Evolutionary conservation across 2,888 invertebrate species (phyloP).

Genomic region (Brenthis daphne): DNA sequence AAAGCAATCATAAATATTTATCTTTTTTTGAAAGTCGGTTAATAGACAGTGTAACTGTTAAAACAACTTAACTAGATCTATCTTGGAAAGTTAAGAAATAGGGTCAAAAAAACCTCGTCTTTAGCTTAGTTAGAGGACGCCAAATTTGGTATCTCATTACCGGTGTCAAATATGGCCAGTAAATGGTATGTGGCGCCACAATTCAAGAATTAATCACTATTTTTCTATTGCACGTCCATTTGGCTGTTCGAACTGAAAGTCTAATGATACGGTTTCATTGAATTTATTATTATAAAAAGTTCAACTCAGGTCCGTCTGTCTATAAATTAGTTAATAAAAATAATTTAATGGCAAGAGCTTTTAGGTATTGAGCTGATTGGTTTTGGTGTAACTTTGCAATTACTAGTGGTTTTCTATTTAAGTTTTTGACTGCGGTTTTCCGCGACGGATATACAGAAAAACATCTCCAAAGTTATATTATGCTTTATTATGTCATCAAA

Average conservation of each 20-base stretch:
- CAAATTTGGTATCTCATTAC: constrained; percentile 39
- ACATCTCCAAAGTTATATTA: too few relatives aligned
- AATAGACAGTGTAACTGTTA: not conserved
- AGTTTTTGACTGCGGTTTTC: too few relatives aligned
- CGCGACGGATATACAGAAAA: too few relatives aligned
- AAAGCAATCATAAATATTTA: too few relatives aligned
- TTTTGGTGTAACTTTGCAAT: too few relatives aligned
- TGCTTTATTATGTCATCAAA: too few relatives aligned
- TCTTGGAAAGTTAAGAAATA: constrained; percentile 30
- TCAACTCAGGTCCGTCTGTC: too few relatives aligned
- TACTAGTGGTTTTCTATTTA: too few relatives aligned
- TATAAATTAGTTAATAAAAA: too few relatives aligned
- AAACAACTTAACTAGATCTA: constrained; percentile 4
- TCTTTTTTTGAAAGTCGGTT: not conserved
- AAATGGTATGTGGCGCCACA: constrained; percentile 33
- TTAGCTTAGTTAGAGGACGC: constrained; percentile 38
- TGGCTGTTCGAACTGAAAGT: not conserved
- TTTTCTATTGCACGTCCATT: constrained; percentile 27
- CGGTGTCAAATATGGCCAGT: constrained; percentile 32
- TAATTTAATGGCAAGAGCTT: too few relatives aligned
- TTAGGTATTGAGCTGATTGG: too few relatives aligned
- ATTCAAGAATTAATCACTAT: constrained; percentile 24
- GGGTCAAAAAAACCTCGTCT: constrained; percentile 33
- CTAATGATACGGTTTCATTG: not conserved
- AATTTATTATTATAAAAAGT: not conserved